These are phyloP conservation scores for Hirtodrosophila confusa DNA, from an alignment of 2,888 invertebrate species.

Conservation along the genomic window DNA sequence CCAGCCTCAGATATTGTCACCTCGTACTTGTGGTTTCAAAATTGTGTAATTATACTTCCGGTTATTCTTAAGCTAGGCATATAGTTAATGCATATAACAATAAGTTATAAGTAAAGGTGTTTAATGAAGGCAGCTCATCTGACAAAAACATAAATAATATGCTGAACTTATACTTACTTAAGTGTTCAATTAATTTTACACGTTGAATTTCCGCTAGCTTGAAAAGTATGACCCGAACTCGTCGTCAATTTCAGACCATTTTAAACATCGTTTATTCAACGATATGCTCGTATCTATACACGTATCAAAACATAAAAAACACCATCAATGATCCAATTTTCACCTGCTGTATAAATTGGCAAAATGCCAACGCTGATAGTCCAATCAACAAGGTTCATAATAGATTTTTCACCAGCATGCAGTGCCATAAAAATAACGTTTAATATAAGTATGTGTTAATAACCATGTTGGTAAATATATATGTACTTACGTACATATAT, in stretches of 20 bases:
- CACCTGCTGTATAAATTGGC: constrained; percentile 54
- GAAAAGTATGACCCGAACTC: no score
- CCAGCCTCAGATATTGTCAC: no score
- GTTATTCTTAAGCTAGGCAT: no score
- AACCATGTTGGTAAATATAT: constrained; percentile 20
- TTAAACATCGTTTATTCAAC: constrained; percentile 21
- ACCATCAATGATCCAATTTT: constrained; percentile 35
- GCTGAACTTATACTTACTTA: no score
- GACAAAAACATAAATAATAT: no score
- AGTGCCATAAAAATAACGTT: constrained; percentile 44
- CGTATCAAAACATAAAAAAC: constrained; percentile 1
- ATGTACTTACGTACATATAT: constrained; percentile 22
- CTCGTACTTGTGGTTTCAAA: no score
- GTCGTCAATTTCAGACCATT: constrained; percentile 2
- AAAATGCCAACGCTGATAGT: constrained; percentile 42
- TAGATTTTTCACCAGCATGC: constrained; percentile 35
- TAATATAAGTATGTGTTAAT: constrained; percentile 55
- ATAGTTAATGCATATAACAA: no score
- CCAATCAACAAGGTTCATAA: constrained; percentile 47
- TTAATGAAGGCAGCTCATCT: no score
- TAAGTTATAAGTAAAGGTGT: no score
- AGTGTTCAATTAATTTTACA: no score
- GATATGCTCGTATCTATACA: constrained; percentile 7
- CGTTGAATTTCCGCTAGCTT: no score
- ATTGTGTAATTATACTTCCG: no score